Conservation (phyloP, 2,888 invertebrate genomes). For the Cephus sareptanus region DNA sequence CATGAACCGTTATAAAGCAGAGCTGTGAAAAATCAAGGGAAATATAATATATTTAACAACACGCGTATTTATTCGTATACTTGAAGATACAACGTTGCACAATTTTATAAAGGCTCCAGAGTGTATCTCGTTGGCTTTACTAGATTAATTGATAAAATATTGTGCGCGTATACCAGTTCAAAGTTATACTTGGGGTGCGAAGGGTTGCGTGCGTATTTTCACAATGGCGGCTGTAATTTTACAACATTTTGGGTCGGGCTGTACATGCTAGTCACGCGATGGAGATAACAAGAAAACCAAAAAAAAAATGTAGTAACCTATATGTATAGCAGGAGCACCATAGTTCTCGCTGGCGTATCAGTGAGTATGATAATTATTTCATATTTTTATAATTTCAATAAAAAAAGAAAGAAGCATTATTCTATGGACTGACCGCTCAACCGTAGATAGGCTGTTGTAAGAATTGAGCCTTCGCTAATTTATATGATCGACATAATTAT, state of each 20-base stretch:
- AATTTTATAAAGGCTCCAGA: not conserved
- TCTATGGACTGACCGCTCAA: not conserved
- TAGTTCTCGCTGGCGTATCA: not conserved
- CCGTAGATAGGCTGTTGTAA: not conserved
- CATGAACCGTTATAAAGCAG: not conserved
- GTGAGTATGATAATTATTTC: not conserved
- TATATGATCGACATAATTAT: not conserved
- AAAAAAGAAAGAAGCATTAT: not conserved
- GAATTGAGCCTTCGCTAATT: too few relatives aligned
- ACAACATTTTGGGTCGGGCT: not conserved
- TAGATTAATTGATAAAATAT: not conserved
- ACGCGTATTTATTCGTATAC: not conserved
- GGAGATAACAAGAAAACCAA: not conserved
- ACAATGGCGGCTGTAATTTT: conserved; percentile 3
- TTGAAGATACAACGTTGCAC: not conserved
- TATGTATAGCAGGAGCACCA: not conserved
- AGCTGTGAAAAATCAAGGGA: not conserved
- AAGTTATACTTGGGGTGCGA: conserved; percentile 5
- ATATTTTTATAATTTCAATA: not conserved
- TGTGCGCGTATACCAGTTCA: not conserved
- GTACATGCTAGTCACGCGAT: not conserved
- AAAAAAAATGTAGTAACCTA: not conserved
- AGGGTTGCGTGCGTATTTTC: conserved; percentile 18
- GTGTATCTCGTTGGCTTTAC: not conserved
- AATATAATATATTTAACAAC: not conserved